These are phyloP conservation scores for Drosophila villosipedis DNA, from an alignment of 2,888 invertebrate genomes.

Conservation along the genomic window DNA sequence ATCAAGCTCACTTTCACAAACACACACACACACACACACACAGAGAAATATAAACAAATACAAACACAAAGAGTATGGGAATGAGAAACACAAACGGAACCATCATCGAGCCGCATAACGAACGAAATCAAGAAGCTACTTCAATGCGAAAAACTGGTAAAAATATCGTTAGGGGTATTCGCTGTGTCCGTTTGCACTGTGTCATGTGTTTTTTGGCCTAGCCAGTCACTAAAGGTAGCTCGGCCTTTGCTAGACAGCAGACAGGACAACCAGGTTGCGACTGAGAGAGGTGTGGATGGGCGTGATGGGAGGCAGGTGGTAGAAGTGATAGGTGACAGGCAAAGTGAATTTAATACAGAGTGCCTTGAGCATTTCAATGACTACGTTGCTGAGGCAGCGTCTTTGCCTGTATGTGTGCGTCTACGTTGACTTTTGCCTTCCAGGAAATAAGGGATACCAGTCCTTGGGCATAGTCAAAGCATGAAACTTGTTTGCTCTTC, in stretches of 20 bases:
- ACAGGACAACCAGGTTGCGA: neutral
- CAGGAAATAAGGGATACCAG: conserved; percentile 24
- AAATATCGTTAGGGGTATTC: conserved; percentile 12
- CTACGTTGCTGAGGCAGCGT: conserved; percentile 23
- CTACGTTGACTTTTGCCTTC: conserved; percentile 25
- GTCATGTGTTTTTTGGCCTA: conserved; percentile 30
- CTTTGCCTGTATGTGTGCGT: conserved; percentile 5
- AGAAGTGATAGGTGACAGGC: conserved; percentile 59
- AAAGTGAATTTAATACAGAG: conserved; percentile 74
- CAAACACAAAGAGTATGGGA: neutral
- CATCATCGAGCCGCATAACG: conserved; percentile 65
- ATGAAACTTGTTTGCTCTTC: conserved; percentile 10
- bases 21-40: neutral
- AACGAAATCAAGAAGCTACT: conserved; percentile 71
- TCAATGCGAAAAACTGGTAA: conserved; percentile 24
- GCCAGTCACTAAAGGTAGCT: conserved; percentile 44
- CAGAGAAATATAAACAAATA: neutral
- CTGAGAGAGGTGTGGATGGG: neutral
- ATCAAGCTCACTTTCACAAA: neutral
- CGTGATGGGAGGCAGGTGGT: neutral
- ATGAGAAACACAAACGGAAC: conserved; percentile 46
- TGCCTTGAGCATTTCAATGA: conserved; percentile 67
- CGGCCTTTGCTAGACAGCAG: conserved; percentile 21
- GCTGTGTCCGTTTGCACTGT: conserved; percentile 14
- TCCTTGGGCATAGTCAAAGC: neutral